Percentiles rank a stretch among this genome's conserved stretches.
These are phyloP conservation scores for Zeuzera pyrina DNA, from an alignment of 2,888 invertebrate genomes.

Conservation along the genomic window DNA sequence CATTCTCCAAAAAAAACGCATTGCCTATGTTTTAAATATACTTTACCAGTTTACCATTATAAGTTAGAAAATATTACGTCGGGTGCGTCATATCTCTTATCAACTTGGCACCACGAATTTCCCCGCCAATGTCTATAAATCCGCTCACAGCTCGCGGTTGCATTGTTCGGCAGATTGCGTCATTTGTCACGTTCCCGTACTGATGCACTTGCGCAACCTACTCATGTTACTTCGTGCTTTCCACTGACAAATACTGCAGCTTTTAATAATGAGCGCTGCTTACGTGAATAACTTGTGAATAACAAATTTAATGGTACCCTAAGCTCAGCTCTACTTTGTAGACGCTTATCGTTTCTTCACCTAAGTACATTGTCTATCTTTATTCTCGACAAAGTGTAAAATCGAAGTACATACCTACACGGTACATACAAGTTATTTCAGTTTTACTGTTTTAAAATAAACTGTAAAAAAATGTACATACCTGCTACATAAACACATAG, in stretches of 20 bases:
- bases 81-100: too few relatives aligned
- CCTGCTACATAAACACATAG: too few relatives aligned
- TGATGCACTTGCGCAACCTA: conserved; percentile 40
- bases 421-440: too few relatives aligned
- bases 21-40: too few relatives aligned
- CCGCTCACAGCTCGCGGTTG: conserved; percentile 36
- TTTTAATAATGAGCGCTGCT: conserved; percentile 38
- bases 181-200: conserved; percentile 53
- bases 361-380: not conserved
- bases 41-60: too few relatives aligned
- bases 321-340: conserved; percentile 22
- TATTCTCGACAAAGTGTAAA: too few relatives aligned
- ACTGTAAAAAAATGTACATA: too few relatives aligned
- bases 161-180: conserved; percentile 58
- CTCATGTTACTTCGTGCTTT: conserved; percentile 43
- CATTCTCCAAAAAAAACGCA: not conserved
- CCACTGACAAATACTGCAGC: conserved; percentile 38
- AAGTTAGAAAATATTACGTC: too few relatives aligned
- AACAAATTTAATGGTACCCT: conserved; percentile 25
- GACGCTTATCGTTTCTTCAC: not conserved
- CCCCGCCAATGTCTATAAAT: conserved; percentile 27
- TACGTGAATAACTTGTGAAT: conserved; percentile 32
- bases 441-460: too few relatives aligned
- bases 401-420: too few relatives aligned
- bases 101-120: too few relatives aligned